phyloP scores from a whole-genome alignment of 2,888 invertebrate species.

The Dasypolia templi region DNA sequence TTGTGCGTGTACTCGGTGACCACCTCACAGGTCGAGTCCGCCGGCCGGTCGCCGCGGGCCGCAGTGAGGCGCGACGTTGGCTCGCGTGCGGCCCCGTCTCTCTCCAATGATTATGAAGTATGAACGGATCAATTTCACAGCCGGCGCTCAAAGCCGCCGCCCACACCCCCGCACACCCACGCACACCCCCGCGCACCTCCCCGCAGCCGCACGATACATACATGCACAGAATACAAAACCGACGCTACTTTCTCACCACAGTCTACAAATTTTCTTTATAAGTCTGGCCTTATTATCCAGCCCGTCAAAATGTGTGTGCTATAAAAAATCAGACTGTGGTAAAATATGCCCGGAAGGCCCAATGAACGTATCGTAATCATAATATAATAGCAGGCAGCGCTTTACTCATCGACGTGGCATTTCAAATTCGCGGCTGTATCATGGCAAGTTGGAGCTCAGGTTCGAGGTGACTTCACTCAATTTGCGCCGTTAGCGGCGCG shows the following conservation, averaged over 20 bases:
- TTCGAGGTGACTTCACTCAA: slow-evolving; percentile 82
- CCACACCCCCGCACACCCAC: slow-evolving; percentile 56
- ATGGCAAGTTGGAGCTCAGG: slow-evolving; percentile 57
- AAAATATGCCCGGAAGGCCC: slow-evolving; percentile 56
- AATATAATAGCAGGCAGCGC: slow-evolving; percentile 67
- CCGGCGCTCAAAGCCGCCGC: slow-evolving; percentile 75
- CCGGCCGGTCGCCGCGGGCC: not conserved
- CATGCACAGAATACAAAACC: slow-evolving; percentile 58
- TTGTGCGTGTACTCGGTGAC: not conserved
- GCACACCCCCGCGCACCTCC: slow-evolving; percentile 53
- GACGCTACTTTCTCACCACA: slow-evolving; percentile 59
- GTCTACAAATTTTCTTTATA: slow-evolving; percentile 53
- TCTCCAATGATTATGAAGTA: slow-evolving; percentile 83
- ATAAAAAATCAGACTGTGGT: slow-evolving; percentile 56
- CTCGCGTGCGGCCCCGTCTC: slow-evolving; percentile 68
- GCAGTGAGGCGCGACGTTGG: slow-evolving; percentile 53
- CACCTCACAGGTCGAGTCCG: not conserved
- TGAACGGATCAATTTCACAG: slow-evolving; percentile 84
- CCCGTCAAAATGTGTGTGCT: slow-evolving; percentile 1
- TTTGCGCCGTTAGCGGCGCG: slow-evolving; percentile 83
- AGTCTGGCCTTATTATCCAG: slow-evolving; percentile 29
- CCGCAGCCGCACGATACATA: slow-evolving; percentile 48
- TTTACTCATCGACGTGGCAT: slow-evolving; percentile 64
- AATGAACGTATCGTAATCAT: slow-evolving; percentile 54
- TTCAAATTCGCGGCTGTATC: slow-evolving; percentile 63